Evolutionary conservation across 2,113 vertebrate genomes (phyloP).

Genomic region (Nestor notabilis): DNA sequence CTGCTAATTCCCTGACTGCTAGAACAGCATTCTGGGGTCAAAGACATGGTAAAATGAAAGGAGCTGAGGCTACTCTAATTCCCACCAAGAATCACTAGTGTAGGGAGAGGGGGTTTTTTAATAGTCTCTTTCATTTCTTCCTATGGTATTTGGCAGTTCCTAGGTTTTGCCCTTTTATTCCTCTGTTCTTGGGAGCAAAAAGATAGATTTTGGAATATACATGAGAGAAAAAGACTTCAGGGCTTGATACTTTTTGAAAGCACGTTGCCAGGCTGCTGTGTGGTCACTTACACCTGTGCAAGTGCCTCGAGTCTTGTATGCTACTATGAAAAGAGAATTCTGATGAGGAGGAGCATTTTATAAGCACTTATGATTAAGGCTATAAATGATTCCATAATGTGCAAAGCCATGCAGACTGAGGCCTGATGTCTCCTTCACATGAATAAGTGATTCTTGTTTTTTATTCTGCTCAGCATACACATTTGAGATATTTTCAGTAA

Average conservation of each 20-base stretch:
- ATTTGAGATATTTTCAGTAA: conserved; percentile 61
- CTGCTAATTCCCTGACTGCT: not conserved
- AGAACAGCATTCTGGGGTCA: not conserved
- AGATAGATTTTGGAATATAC: not conserved
- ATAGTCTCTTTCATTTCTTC: not conserved
- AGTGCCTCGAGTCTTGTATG: not conserved
- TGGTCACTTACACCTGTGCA: not conserved
- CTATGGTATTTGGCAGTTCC: not conserved
- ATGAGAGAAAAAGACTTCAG: not conserved
- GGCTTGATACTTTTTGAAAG: not conserved
- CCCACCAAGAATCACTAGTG: not conserved
- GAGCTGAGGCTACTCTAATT: not conserved
- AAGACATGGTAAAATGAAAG: not conserved
- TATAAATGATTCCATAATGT: conserved; percentile 32
- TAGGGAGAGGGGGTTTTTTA: not conserved
- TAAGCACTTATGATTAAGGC: conserved; percentile 2
- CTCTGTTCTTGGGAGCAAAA: not conserved
- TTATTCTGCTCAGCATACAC: conserved; percentile 38
- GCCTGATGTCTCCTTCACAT: conserved; percentile 10
- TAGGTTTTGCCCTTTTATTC: not conserved
- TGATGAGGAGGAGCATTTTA: not conserved
- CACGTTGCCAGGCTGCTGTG: rapidly evolving
- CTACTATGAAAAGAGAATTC: not conserved
- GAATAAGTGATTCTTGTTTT: conserved; percentile 46
- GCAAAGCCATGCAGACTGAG: conserved; percentile 7